Percentiles rank a stretch among this genome's conserved stretches.
Evolutionary conservation across 2,888 invertebrate species (phyloP).

Genomic region (Microctonus hyperodae): DNA sequence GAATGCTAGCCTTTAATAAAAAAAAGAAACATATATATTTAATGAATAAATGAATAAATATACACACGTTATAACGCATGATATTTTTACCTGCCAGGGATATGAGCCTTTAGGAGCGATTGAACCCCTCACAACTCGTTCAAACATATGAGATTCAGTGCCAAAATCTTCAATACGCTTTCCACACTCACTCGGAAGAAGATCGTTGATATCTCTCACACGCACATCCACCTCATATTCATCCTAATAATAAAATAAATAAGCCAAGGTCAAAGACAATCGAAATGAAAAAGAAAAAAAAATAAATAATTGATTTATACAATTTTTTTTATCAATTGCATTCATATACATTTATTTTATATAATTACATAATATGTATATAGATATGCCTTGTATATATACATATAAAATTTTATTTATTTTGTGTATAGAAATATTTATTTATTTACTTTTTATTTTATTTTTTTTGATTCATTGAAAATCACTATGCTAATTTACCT

Average conservation of each 20-base stretch:
- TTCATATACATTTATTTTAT: conserved; percentile 18
- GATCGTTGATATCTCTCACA: conserved; percentile 46
- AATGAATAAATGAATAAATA: not conserved
- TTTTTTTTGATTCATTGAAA: not conserved
- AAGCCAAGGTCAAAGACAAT: conserved; percentile 42
- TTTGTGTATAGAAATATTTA: not conserved
- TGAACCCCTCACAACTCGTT: conserved; percentile 71
- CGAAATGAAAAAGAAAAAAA: conserved; percentile 35
- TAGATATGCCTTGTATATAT: no score
- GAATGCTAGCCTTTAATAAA: conserved; percentile 72
- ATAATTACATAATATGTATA: conserved; percentile 13
- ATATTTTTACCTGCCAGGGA: conserved; percentile 74
- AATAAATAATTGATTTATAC: conserved; percentile 18
- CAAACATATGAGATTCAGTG: conserved; percentile 63
- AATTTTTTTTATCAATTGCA: not conserved
- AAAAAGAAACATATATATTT: conserved; percentile 14
- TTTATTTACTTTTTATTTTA: not conserved
- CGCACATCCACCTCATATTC: conserved; percentile 20
- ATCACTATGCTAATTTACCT: conserved; percentile 46
- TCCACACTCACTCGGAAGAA: conserved; percentile 66
- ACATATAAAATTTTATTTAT: no score
- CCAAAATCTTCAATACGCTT: conserved; percentile 63
- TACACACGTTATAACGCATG: not conserved
- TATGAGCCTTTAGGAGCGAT: conserved; percentile 71
- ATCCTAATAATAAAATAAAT: conserved; percentile 33